Evolutionary conservation across 2,797 vertebrate genomes (phyloP), one percentile per base, ranked within the genome.

Genomic region (Periophthalmus magnuspinnatus): DNA sequence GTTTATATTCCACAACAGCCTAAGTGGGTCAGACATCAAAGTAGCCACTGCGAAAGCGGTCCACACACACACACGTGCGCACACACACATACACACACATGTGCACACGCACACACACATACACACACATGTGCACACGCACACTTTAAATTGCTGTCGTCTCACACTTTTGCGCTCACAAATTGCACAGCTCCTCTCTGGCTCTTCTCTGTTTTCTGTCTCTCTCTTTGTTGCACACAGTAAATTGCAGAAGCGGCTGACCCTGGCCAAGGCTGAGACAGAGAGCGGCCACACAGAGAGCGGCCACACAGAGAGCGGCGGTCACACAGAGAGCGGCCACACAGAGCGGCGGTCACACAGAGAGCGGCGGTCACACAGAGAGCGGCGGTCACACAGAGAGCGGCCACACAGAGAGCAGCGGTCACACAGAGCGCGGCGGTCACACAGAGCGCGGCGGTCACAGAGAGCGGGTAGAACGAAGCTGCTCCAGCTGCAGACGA

Each of bases 11-110:
- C 79, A 88, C 86, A 88, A 87, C 84, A 89, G 86, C 84, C 89
- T 89, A 92, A 92, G 88, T 92, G 90, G 89, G 89, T 92, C 90
- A 92, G 86, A 91, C 89, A 90, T 89, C 87, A 91, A 91, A 91
- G 90, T 91, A 89, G 88, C 86, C 90, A 81, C 82, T 89, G 72
- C 74, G 87, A 90, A 87, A 91, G 87, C 88, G 79, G 83, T 84
- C 77, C 62, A 84, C 74, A 63, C 70, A 70, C 63, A 71, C 68
- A 75, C 82, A 81, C 80, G 67, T 80, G 80, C 80, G 73, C n/a
- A n/a, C n/a, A n/a, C n/a, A n/a, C n/a, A n/a, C n/a, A n/a, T n/a
- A n/a, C n/a, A n/a, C n/a, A n/a, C 80, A 83, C 81, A 50, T 41
- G 50, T 69, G 13, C 75, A 54, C 76, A 70, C 70, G 81, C 77